Conservation (phyloP, 2,113 vertebrate species). For the Spea multiplicata region DNA sequence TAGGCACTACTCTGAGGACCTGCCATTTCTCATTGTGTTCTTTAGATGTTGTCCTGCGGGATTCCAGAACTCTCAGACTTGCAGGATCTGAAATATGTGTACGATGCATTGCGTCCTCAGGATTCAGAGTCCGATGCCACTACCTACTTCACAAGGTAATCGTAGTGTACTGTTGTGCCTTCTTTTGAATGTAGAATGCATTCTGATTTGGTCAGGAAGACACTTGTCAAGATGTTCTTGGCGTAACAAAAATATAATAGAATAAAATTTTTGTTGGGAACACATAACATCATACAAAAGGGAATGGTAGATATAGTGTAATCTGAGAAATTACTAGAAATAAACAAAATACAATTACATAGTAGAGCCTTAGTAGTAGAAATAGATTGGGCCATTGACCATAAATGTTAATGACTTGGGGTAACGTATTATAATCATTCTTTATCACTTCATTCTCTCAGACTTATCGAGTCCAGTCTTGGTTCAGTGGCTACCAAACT, state of each 20-base stretch:
- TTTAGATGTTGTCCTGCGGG: conserved; percentile 93
- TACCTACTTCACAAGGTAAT: conserved; percentile 95
- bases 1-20: too few species aligned
- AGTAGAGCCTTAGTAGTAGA: too few species aligned
- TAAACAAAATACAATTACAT: too few species aligned
- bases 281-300: too few species aligned
- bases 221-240: too few species aligned
- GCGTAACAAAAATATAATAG: too few species aligned
- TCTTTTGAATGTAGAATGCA: not conserved
- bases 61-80: conserved; percentile 92
- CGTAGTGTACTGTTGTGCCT: not conserved
- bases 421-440: not conserved
- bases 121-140: conserved; percentile 92
- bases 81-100: conserved; percentile 93
- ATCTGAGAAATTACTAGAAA: too few species aligned
- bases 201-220: too few species aligned
- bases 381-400: too few species aligned
- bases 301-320: too few species aligned
- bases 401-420: not conserved
- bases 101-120: conserved; percentile 88
- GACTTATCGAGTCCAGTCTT: conserved; percentile 94
- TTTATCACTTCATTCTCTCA: conserved; percentile 49
- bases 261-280: too few species aligned
- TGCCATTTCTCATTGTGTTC: not conserved
- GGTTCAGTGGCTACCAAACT: conserved; percentile 97